Percentiles rank a stretch among this genome's conserved stretches.
Conservation (phyloP, 2,113 vertebrate genomes). For the Sturnira hondurensis region DNA sequence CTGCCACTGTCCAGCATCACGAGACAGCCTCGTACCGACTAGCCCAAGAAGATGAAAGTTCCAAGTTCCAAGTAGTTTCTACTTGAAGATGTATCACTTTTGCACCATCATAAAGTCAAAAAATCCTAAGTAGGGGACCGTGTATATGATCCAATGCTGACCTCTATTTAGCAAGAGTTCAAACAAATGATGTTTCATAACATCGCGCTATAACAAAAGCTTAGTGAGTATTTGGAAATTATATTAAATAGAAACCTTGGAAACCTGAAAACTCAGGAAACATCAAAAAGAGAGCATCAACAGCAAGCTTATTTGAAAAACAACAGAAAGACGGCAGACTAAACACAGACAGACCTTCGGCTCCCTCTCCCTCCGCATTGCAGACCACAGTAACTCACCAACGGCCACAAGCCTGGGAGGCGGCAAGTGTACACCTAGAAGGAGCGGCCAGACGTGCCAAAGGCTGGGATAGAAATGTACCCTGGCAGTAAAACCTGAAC, state of each 20-base stretch:
- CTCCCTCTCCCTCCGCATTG: neutral
- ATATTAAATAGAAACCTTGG: neutral
- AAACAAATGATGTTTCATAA: slow-evolving; percentile 11
- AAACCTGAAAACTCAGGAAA: slow-evolving; percentile 7
- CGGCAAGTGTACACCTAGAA: neutral
- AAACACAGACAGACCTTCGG: neutral
- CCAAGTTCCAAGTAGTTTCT: neutral
- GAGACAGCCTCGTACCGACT: neutral
- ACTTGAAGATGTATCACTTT: neutral
- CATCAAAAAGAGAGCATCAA: neutral
- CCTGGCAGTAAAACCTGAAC: neutral
- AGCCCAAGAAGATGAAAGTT: neutral
- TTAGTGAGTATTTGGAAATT: neutral
- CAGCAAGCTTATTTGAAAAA: neutral
- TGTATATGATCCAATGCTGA: slow-evolving; percentile 39
- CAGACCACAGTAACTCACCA: neutral
- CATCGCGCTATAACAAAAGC: neutral
- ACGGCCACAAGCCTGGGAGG: neutral
- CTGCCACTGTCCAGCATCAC: neutral
- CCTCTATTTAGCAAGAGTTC: slow-evolving; percentile 48
- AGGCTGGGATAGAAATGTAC: neutral
- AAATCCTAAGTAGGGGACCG: neutral
- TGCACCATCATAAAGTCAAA: neutral
- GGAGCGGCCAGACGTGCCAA: neutral
- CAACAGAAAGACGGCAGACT: neutral